These are phyloP conservation scores for Caracal caracal DNA, from an alignment of 2,113 vertebrate species.

Conservation along the genomic window DNA sequence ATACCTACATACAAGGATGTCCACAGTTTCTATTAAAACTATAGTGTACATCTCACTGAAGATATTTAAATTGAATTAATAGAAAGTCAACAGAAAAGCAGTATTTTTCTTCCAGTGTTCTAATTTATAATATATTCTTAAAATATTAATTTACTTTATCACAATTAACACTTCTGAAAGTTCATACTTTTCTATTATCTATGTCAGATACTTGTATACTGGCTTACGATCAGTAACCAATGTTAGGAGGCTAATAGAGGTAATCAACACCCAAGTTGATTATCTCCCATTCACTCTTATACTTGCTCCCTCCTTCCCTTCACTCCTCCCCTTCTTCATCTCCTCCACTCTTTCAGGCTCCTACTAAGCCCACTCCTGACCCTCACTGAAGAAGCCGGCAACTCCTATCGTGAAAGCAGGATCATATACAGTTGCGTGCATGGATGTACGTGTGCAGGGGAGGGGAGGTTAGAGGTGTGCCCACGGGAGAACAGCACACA, in stretches of 20 bases:
- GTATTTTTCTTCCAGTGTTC: conserved; percentile 3
- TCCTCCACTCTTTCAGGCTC: not conserved
- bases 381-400: not conserved
- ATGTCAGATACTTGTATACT: not conserved
- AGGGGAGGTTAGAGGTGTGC: not conserved
- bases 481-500: not conserved
- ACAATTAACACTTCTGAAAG: not conserved
- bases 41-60: not conserved
- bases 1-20: not conserved
- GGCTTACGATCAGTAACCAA: not conserved
- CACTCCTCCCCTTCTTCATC: not conserved
- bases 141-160: conserved; percentile 38
- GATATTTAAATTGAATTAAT: conserved; percentile 3
- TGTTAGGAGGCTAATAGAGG: not conserved
- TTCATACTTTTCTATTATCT: not conserved
- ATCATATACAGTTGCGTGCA: not conserved
- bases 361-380: not conserved
- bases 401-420: not conserved
- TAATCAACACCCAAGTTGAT: not conserved
- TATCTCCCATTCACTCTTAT: not conserved
- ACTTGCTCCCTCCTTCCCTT: not conserved
- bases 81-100: not conserved
- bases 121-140: conserved; percentile 40
- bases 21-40: not conserved
- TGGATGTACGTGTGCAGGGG: too few species aligned